Evolutionary conservation across 2,888 invertebrate species (phyloP).

Genomic region (Silvanus unidentatus): DNA sequence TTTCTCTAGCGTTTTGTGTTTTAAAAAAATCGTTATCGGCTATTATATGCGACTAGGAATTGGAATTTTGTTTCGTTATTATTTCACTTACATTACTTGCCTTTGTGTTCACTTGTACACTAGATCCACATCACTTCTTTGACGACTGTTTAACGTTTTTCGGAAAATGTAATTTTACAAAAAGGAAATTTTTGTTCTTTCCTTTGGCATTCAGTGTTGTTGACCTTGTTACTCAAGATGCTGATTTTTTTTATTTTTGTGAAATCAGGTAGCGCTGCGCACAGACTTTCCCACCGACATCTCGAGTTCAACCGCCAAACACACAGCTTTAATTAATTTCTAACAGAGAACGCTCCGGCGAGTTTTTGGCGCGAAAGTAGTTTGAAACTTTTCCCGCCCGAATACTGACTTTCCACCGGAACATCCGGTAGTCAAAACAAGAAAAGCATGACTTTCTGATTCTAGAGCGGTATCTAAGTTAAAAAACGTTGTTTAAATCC

Average conservation of each 20-base stretch:
- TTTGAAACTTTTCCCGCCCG: too few relatives aligned
- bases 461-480: too few relatives aligned
- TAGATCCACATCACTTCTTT: neutral
- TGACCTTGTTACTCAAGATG: slow-evolving; percentile 38
- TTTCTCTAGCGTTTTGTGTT: slow-evolving; percentile 14
- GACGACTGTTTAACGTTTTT: neutral
- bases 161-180: neutral
- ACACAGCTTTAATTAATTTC: too few relatives aligned
- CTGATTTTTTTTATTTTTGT: slow-evolving; percentile 40
- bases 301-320: neutral
- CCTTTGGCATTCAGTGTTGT: slow-evolving; percentile 34
- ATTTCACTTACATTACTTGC: neutral
- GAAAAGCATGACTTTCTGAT: too few relatives aligned
- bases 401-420: too few relatives aligned
- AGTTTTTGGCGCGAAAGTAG: too few relatives aligned
- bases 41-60: neutral
- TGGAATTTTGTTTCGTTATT: neutral
- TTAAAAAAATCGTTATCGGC: slow-evolving; percentile 31
- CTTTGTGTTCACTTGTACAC: neutral
- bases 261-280: slow-evolving; percentile 26
- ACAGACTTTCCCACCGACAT: slow-evolving; percentile 2
- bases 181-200: slow-evolving; percentile 11
- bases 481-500: too few relatives aligned
- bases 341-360: too few relatives aligned
- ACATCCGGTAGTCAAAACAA: too few relatives aligned